Evolutionary conservation across 2,797 vertebrate genomes (phyloP).

Genomic region (Miopithecus talapoin): DNA sequence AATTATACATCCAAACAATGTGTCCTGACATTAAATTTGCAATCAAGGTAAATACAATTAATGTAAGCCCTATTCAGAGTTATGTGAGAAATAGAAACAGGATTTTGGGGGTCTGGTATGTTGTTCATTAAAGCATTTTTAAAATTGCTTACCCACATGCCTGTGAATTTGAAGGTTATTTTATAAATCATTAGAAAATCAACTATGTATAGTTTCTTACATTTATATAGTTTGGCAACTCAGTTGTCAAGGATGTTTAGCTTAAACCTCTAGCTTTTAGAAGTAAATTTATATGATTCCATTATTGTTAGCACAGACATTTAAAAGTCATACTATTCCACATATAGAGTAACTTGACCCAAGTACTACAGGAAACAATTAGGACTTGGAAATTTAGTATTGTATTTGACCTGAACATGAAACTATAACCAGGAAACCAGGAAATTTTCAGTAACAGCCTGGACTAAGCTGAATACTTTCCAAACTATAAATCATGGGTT

Average conservation of each 20-base stretch:
- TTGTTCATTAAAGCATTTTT: constrained; percentile 25
- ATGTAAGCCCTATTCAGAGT: constrained; percentile 35
- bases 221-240: background rate
- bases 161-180: constrained; percentile 44
- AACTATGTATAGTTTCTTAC: background rate
- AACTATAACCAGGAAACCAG: constrained; percentile 31
- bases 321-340: constrained; percentile 4
- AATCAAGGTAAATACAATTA: constrained; percentile 35
- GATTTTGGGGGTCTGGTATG: background rate
- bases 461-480: constrained; percentile 11
- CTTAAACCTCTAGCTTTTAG: constrained; percentile 24
- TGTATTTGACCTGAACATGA: constrained; percentile 20
- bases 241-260: constrained; percentile 9
- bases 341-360: background rate
- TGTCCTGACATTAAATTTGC: constrained; percentile 14
- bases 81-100: constrained; percentile 11
- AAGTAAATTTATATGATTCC: constrained; percentile 42
- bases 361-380: background rate
- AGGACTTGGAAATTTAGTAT: constrained; percentile 27
- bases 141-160: background rate
- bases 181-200: constrained; percentile 26
- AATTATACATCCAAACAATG: constrained; percentile 45
- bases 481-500: constrained; percentile 56
- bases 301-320: constrained; percentile 9
- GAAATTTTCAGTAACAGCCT: constrained; percentile 33